phyloP scores from a whole-genome alignment of 1,140 invertebrate species.

The Himalopsyche phryganea region DNA sequence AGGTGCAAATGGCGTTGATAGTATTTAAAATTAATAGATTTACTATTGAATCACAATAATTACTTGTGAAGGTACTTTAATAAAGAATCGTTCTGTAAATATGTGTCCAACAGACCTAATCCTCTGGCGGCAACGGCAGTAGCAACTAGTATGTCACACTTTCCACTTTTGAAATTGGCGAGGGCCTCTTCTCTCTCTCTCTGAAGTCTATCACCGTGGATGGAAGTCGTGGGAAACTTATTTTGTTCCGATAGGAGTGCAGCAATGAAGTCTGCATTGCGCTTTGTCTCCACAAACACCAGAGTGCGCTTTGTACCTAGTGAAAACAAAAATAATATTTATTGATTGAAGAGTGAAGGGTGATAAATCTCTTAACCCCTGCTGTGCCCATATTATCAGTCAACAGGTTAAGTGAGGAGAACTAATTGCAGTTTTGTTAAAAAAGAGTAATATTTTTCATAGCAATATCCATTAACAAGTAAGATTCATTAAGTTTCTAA shows the following conservation, averaged over 20 bases:
- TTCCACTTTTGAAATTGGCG: constrained; percentile 73
- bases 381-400: background rate
- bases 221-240: constrained; percentile 74
- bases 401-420: too few relatives aligned
- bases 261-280: constrained; percentile 86
- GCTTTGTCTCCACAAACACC: constrained; percentile 88
- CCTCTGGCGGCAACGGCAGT: constrained; percentile 92
- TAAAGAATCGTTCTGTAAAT: too few relatives aligned
- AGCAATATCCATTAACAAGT: too few relatives aligned
- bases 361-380: background rate
- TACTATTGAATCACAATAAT: too few relatives aligned
- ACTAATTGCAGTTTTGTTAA: too few relatives aligned
- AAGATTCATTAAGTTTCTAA: too few relatives aligned
- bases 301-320: constrained; percentile 52
- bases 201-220: constrained; percentile 90
- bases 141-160: constrained; percentile 77
- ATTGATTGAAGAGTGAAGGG: too few relatives aligned
- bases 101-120: constrained; percentile 61
- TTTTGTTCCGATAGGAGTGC: constrained; percentile 62
- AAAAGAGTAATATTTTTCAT: too few relatives aligned
- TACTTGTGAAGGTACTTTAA: too few relatives aligned
- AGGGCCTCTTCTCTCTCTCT: constrained; percentile 85
- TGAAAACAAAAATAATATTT: constrained; percentile 11
- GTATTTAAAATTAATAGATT: too few relatives aligned
- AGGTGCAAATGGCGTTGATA: too few relatives aligned